Conservation (phyloP, 30 jellyfish, hydroid and myxozoan genomes). For the Chironex yamaguchii region DNA sequence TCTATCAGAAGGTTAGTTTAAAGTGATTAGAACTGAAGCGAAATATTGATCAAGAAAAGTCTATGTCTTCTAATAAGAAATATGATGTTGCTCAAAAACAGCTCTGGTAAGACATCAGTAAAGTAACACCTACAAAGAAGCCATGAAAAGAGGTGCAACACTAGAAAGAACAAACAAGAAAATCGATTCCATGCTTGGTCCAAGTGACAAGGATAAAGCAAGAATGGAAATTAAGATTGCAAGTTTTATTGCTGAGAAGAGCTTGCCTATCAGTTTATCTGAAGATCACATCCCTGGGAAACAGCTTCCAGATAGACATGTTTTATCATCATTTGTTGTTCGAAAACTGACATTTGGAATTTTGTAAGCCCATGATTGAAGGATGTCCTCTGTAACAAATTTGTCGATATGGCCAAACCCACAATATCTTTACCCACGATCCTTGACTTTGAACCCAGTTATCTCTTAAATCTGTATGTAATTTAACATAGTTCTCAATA, state of each 20-base stretch:
- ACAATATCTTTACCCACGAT: too few species aligned
- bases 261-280: constrained; percentile 28
- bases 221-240: constrained; percentile 46
- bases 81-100: constrained; percentile 52
- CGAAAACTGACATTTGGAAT: too few species aligned
- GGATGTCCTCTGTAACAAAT: too few species aligned
- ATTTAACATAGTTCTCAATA: too few species aligned
- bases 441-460: too few species aligned
- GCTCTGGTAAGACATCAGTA: constrained; percentile 47
- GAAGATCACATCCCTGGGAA: neutral
- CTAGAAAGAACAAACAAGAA: too few species aligned
- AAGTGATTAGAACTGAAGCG: neutral
- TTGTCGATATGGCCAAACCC: too few species aligned
- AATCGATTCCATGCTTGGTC: too few species aligned
- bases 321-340: too few species aligned
- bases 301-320: too few species aligned
- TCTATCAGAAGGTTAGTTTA: neutral
- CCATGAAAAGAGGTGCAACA: constrained; percentile 1
- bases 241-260: constrained; percentile 45
- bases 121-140: constrained; percentile 27
- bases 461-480: too few species aligned
- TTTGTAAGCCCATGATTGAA: too few species aligned
- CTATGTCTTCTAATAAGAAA: neutral
- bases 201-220: constrained; percentile 32
- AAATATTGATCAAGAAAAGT: neutral